Conservation (phyloP, 2,113 vertebrate species). For the Sander lucioperca region DNA sequence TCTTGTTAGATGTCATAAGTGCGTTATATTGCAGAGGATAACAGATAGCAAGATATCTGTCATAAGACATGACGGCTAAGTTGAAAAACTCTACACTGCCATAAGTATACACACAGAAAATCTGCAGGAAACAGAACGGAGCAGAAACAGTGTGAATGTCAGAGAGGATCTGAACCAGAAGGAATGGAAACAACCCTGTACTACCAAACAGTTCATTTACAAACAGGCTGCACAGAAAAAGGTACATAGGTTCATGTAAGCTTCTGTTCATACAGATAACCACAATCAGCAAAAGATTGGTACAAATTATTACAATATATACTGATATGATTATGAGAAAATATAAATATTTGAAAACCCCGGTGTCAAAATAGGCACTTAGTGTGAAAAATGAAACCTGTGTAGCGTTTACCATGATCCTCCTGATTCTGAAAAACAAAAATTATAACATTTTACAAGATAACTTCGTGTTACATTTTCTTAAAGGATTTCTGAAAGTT, state of each 20-base stretch:
- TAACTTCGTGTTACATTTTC: too few relatives aligned
- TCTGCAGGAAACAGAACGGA: not conserved
- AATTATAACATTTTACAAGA: too few relatives aligned
- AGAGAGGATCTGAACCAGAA: conserved; percentile 44
- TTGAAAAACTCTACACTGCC: not conserved
- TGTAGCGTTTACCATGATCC: not conserved
- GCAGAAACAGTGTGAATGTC: conserved; percentile 31
- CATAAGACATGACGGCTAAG: conserved; percentile 54
- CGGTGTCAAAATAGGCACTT: not conserved
- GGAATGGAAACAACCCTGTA: conserved; percentile 32
- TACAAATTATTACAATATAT: not conserved
- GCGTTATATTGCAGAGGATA: conserved; percentile 32
- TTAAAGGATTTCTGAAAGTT: too few relatives aligned
- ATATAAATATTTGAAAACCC: not conserved
- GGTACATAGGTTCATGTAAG: conserved; percentile 48
- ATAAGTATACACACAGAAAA: conserved; percentile 1
- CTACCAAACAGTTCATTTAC: conserved; percentile 54
- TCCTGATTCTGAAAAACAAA: not conserved
- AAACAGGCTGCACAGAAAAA: conserved; percentile 71
- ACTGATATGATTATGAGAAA: not conserved
- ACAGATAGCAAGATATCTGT: conserved; percentile 53
- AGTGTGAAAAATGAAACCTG: not conserved
- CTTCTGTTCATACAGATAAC: conserved; percentile 9
- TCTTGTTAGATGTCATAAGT: not conserved
- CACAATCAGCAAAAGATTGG: not conserved